Evolutionary conservation across 1,140 invertebrate species (phyloP).

Genomic region (Homalodisca vitripennis): DNA sequence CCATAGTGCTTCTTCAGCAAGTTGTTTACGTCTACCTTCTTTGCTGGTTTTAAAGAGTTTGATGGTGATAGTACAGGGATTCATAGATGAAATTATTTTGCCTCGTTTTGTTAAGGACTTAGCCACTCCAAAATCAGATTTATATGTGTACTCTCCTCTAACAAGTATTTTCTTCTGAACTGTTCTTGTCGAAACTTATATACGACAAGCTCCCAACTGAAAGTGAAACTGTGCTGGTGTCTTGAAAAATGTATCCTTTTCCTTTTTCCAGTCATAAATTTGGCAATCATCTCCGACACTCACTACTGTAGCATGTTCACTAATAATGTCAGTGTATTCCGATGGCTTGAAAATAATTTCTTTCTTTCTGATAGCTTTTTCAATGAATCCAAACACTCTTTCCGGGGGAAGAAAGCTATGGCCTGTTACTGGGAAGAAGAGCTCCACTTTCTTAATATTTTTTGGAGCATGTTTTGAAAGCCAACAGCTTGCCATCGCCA

Average conservation of each 20-base stretch:
- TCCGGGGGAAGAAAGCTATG: constrained; percentile 44
- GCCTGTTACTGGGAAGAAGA: constrained; percentile 40
- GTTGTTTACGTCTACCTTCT: constrained; percentile 11
- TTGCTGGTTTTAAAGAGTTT: background rate
- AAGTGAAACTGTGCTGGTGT: constrained; percentile 32
- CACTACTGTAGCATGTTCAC: constrained; percentile 29
- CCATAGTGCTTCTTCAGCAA: constrained; percentile 25
- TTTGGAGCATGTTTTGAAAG: constrained; percentile 37
- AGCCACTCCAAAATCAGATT: background rate
- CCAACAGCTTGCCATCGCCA: constrained; percentile 40
- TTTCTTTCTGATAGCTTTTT: constrained; percentile 41
- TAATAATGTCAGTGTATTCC: constrained; percentile 32
- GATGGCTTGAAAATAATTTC: constrained; percentile 35
- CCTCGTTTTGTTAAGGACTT: background rate
- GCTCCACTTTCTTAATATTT: constrained; percentile 39
- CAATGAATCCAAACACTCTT: constrained; percentile 43
- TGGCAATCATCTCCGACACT: background rate
- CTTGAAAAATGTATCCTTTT: constrained; percentile 7
- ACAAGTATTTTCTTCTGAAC: constrained; percentile 20
- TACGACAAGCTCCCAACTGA: constrained; percentile 31
- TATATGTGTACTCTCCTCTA: constrained; percentile 28
- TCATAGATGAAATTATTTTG: background rate
- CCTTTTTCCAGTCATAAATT: constrained; percentile 28
- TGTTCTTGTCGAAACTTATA: constrained; percentile 22
- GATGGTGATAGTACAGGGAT: background rate